phyloP scores from a whole-genome alignment of 2,888 invertebrate species.

The Mechanitis messenoides region DNA sequence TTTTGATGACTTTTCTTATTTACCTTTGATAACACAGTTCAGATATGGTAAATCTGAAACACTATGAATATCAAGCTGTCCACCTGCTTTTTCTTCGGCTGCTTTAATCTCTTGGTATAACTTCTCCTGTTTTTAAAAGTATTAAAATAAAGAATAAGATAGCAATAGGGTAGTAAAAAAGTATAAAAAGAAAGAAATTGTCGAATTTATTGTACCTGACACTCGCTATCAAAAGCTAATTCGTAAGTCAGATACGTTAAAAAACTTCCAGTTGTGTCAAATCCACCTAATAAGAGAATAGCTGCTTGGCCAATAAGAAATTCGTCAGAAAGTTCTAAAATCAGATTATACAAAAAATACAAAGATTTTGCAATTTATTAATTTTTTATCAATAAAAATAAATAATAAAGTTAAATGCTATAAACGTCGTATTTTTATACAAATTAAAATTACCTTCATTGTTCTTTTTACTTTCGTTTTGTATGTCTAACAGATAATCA shows the following conservation, averaged over 20 bases:
- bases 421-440: too few species aligned
- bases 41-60: constrained; percentile 39
- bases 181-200: too few species aligned
- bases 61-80: constrained; percentile 31
- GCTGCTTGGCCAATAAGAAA: constrained; percentile 52
- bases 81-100: constrained; percentile 35
- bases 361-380: not conserved
- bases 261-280: constrained; percentile 45
- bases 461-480: constrained; percentile 24
- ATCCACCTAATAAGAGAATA: constrained; percentile 53
- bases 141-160: not conserved
- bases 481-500: constrained; percentile 30
- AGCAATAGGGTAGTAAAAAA: too few species aligned
- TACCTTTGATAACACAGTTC: constrained; percentile 46
- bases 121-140: constrained; percentile 35
- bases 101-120: constrained; percentile 41
- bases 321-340: constrained; percentile 44
- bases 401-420: not conserved
- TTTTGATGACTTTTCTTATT: not conserved
- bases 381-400: not conserved
- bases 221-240: constrained; percentile 40
- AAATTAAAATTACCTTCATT: constrained; percentile 21
- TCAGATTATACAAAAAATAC: not conserved
- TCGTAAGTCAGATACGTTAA: constrained; percentile 41
- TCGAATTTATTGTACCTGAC: constrained; percentile 40